phyloP scores from a whole-genome alignment of 2,888 invertebrate species.

The Didymodactylos carnosus region DNA sequence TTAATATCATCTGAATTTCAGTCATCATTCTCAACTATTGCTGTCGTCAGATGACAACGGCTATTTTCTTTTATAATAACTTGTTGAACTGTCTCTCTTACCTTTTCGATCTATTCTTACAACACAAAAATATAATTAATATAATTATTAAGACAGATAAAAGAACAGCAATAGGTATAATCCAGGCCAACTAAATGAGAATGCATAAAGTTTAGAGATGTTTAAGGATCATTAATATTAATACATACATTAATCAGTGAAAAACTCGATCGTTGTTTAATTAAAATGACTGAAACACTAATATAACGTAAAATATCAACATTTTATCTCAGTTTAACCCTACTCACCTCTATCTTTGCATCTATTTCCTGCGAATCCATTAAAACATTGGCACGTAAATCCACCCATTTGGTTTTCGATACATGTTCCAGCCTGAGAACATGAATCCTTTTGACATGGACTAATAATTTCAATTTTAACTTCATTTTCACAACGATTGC shows the following conservation, averaged over 20 bases:
- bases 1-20: too few species aligned
- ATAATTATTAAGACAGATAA: background rate
- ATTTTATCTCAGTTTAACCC: background rate
- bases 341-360: slow-evolving; percentile 14
- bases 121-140: background rate
- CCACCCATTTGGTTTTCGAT: slow-evolving; percentile 2
- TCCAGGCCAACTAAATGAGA: background rate
- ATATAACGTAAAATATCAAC: background rate
- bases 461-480: background rate
- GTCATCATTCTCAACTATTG: too few species aligned
- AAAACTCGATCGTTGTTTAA: background rate
- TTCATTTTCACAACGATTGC: slow-evolving; percentile 1
- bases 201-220: background rate
- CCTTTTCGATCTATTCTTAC: too few species aligned
- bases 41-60: too few species aligned
- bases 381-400: slow-evolving; percentile 15
- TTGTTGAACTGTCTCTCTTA: too few species aligned
- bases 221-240: background rate
- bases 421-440: slow-evolving; percentile 18
- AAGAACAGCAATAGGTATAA: background rate
- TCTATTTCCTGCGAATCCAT: slow-evolving; percentile 15
- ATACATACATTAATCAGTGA: background rate
- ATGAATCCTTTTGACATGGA: slow-evolving; percentile 15
- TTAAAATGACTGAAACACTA: background rate
- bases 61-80: too few species aligned